phyloP scores from a whole-genome alignment of 2,888 invertebrate genomes.

The Drosophila macrothrix region DNA sequence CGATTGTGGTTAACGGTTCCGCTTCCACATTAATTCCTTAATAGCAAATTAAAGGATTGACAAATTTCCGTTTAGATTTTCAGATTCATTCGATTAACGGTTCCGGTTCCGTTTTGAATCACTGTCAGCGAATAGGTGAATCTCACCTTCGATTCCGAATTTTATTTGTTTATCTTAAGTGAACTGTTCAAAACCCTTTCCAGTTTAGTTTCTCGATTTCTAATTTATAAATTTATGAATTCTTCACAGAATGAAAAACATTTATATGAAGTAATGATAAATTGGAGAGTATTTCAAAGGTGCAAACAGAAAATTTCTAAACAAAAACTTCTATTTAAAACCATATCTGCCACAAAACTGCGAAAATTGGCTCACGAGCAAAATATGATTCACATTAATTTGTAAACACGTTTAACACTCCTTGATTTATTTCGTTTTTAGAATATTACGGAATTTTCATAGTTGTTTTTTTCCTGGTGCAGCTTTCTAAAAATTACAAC shows the following conservation, averaged over 20 bases:
- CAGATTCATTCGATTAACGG: not conserved
- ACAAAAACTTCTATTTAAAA: not conserved
- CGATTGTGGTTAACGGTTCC: not conserved
- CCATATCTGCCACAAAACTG: not conserved
- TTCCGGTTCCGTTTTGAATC: not conserved
- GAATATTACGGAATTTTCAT: not conserved
- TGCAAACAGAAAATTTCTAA: not conserved
- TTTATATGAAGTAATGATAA: not conserved
- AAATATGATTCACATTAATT: not conserved
- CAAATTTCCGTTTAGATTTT: not conserved
- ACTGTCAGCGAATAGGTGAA: not conserved
- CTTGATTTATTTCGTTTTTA: not conserved
- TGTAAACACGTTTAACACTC: not conserved
- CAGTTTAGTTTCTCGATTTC: not conserved
- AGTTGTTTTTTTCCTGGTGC: not conserved
- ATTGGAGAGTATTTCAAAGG: accelerated
- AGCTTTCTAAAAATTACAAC: slow-evolving; percentile 57
- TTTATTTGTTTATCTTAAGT: not conserved
- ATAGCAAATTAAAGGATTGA: not conserved
- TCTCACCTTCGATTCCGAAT: not conserved
- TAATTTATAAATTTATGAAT: not conserved
- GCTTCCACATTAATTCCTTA: not conserved
- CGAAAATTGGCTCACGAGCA: accelerated
- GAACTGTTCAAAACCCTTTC: not conserved
- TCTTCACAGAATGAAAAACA: not conserved